Evolutionary conservation across 1,140 invertebrate genomes (phyloP), one percentile per base, ranked within the genome.

Genomic region (Dendrolimus punctatus): DNA sequence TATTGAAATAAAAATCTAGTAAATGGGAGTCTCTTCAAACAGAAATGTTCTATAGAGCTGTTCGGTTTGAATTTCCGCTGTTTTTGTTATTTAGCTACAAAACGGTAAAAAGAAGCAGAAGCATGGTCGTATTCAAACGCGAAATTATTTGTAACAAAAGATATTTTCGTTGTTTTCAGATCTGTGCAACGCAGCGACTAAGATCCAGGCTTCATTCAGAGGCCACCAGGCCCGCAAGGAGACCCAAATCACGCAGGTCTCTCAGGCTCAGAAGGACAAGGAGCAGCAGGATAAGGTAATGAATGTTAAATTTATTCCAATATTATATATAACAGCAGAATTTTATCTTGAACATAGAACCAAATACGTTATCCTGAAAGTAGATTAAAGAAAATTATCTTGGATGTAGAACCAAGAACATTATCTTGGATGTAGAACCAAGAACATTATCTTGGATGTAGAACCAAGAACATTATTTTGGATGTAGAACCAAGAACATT

Each of bases 151-250:
- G 23, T n/a, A 9, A n/a, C n/a, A 45, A 8, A 45, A 9, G 4
- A 45, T 45, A 39, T 49, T 45, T 48, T 49, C 36, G 8, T 52
- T 58, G 60, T 80, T 67, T 84, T 5, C 88, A 95, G 96, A 97
- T 67, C 88, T 98, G 57, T 94, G 93, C 80, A 88, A 95, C 74
- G 96, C 96, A 7, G 96, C 96, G 37, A 93, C 93, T 40, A 97
- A 96, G 89, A 98, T 98, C 71, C 96, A 98, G 85, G 95, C 95
- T 3, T 95, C 95, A 44, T 98, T 98, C 89, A 90, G 95, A 60
- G 95, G 96, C 46, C 95, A 97, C 86, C 93, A 96, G 90, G 91
- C 93, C 44, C 91, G 95, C 76, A 96, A 96, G 73, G 89, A 92
- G 62, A 90, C 92, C 23, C 23, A 23, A 23, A 23, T 23, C 23